These are phyloP conservation scores for Zhengitettix transpicula DNA, from an alignment of 2,888 invertebrate genomes.

Conservation along the genomic window DNA sequence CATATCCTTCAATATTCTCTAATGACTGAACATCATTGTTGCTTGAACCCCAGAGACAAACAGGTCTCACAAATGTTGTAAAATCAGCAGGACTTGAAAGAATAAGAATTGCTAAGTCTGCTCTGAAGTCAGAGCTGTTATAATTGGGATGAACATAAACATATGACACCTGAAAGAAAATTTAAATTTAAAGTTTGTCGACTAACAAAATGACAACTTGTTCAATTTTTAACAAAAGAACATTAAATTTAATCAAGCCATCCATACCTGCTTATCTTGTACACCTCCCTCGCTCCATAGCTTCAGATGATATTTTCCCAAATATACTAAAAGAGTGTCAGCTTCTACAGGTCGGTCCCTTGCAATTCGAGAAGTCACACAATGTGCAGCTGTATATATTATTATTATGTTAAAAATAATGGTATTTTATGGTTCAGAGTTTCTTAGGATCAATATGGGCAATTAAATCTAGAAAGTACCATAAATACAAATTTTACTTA, in stretches of 20 bases:
- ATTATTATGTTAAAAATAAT: too few species aligned
- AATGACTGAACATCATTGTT: constrained; percentile 25
- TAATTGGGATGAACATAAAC: constrained; percentile 38
- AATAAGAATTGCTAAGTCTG: constrained; percentile 38
- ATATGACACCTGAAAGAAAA: constrained; percentile 23
- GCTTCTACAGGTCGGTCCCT: constrained; percentile 19
- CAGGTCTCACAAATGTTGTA: constrained; percentile 37
- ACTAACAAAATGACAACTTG: too few species aligned
- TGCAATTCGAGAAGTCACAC: constrained; percentile 30
- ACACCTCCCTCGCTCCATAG: constrained; percentile 21
- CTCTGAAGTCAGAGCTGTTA: constrained; percentile 34
- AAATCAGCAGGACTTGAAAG: constrained; percentile 32
- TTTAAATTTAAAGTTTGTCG: not conserved
- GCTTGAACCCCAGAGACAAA: constrained; percentile 42
- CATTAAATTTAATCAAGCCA: too few species aligned
- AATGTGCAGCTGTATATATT: constrained; percentile 35
- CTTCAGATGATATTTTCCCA: constrained; percentile 22
- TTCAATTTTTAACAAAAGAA: too few species aligned
- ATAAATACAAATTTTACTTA: too few species aligned
- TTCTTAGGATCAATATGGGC: too few species aligned
- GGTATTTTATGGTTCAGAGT: too few species aligned
- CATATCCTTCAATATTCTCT: constrained; percentile 32
- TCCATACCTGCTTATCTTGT: constrained; percentile 17
- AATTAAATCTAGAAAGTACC: too few species aligned
- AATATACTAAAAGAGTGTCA: constrained; percentile 21